These are phyloP conservation scores for Clivina fossor DNA, from an alignment of 2,888 invertebrate genomes.

Conservation along the genomic window DNA sequence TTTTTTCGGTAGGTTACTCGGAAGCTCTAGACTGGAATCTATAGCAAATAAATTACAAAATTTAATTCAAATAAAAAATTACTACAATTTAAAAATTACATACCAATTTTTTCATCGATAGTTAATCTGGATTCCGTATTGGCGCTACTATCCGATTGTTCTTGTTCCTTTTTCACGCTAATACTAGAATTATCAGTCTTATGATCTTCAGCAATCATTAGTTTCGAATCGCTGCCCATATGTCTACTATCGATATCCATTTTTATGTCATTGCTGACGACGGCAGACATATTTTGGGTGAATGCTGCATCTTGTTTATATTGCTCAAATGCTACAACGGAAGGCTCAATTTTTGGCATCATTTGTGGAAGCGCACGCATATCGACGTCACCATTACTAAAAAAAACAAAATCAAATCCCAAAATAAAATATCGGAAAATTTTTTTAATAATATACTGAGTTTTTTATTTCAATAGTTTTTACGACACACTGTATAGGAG, in stretches of 20 bases:
- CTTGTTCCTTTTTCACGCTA: constrained; percentile 9
- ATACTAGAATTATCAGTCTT: background rate
- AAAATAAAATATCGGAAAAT: constrained; percentile 8
- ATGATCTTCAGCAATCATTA: constrained; percentile 13
- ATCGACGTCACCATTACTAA: constrained; percentile 53
- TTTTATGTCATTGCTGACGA: constrained; percentile 36
- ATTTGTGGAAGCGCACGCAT: constrained; percentile 50
- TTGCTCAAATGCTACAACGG: constrained; percentile 37
- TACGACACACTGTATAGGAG: too few relatives aligned
- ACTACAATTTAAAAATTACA: constrained; percentile 1
- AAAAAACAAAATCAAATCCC: constrained; percentile 30
- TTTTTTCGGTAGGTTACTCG: constrained; percentile 63
- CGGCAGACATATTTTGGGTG: constrained; percentile 36
- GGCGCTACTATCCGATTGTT: constrained; percentile 14
- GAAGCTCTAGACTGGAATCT: constrained; percentile 46
- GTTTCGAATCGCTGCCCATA: constrained; percentile 26
- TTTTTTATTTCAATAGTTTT: too few relatives aligned
- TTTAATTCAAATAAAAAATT: constrained; percentile 8
- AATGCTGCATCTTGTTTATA: constrained; percentile 44
- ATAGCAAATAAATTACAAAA: constrained; percentile 7
- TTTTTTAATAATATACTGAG: background rate
- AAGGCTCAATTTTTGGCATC: constrained; percentile 29
- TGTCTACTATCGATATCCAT: constrained; percentile 36
- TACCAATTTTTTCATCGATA: constrained; percentile 27
- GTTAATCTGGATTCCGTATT: constrained; percentile 16